Evolutionary conservation across 2,797 vertebrate species (phyloP).

Genomic region (Pelobates cultripes): DNA sequence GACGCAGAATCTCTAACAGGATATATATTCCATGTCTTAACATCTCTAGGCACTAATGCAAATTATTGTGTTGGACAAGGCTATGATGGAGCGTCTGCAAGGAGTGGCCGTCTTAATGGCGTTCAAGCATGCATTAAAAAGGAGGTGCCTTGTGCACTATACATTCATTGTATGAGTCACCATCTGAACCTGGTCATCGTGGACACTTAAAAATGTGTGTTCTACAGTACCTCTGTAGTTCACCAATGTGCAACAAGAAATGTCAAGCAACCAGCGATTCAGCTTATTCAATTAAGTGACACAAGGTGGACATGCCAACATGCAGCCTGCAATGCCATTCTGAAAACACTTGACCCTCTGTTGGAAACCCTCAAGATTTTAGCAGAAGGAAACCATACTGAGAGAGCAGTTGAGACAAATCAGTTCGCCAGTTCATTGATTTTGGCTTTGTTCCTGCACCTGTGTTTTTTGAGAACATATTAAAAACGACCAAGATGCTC

Average conservation of each 20-base stretch:
- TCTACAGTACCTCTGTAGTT: neutral
- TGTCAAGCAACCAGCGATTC: neutral
- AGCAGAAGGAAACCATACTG: neutral
- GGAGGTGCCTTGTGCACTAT: too few species aligned
- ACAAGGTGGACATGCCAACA: constrained; percentile 1
- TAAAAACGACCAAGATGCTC: constrained; percentile 2
- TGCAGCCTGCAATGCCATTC: too few species aligned
- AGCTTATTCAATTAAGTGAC: neutral
- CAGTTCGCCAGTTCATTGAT: neutral
- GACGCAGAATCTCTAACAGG: too few species aligned
- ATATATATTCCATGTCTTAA: too few species aligned
- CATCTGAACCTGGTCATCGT: too few species aligned
- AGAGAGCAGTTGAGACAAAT: neutral
- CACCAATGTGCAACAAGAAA: neutral
- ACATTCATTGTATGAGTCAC: too few species aligned
- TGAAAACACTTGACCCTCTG: neutral
- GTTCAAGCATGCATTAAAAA: too few species aligned
- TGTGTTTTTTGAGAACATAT: constrained; percentile 12
- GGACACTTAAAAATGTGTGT: too few species aligned
- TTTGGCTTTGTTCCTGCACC: neutral
- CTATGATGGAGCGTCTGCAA: constrained; percentile 11
- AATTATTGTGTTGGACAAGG: constrained; percentile 5
- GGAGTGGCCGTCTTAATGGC: neutral
- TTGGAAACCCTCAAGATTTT: constrained; percentile 1
- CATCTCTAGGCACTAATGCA: neutral